These are phyloP conservation scores for Platysternon megacephalum DNA, from an alignment of 2,113 vertebrate species.

Conservation along the genomic window DNA sequence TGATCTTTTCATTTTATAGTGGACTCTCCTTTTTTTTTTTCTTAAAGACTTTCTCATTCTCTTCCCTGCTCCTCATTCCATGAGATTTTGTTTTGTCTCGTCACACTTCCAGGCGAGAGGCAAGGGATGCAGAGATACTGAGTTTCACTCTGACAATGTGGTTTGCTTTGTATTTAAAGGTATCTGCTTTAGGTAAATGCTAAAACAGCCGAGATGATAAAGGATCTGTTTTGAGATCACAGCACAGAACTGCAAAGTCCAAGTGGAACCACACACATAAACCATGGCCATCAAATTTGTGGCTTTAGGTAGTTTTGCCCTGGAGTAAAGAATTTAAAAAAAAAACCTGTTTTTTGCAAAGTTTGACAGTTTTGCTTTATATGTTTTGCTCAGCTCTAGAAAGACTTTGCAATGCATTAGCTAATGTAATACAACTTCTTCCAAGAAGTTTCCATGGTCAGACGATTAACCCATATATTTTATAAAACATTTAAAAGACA, in stretches of 20 bases:
- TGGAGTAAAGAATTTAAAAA: conserved; percentile 49
- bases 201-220: conserved; percentile 65
- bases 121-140: conserved; percentile 66
- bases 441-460: conserved; percentile 75
- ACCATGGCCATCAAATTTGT: conserved; percentile 73
- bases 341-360: conserved; percentile 70
- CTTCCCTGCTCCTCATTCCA: conserved; percentile 4
- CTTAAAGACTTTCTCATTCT: neutral
- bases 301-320: conserved; percentile 77
- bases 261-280: conserved; percentile 60
- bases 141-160: conserved; percentile 52
- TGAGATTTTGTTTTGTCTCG: conserved; percentile 55
- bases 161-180: conserved; percentile 67
- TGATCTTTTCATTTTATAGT: neutral
- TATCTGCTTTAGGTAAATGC: conserved; percentile 60
- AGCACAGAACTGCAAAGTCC: conserved; percentile 67
- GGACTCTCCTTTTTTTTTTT: neutral
- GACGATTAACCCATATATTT: conserved; percentile 71
- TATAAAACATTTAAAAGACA: conserved; percentile 70
- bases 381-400: conserved; percentile 55
- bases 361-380: conserved; percentile 73
- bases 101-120: conserved; percentile 31
- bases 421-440: conserved; percentile 77
- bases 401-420: conserved; percentile 76
- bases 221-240: conserved; percentile 65